Base-by-base conservation (phyloP, 2,797 vertebrate species). In the Myiotriccus ornatus region DNA sequence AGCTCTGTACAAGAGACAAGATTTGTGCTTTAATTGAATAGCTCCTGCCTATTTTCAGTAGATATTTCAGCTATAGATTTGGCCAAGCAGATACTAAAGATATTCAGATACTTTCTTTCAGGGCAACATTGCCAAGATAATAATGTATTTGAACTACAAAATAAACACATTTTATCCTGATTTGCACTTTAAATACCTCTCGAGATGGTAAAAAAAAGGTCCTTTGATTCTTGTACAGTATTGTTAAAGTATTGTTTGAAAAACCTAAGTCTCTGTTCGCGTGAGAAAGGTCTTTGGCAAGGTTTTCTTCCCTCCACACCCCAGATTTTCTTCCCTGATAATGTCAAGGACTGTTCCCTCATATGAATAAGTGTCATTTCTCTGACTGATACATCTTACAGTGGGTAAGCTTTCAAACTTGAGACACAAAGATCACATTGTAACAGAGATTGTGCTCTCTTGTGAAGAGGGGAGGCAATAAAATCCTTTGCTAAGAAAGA, bases 401-500 rank as follows among this genome's bases (percentile, higher is more conserved):
- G 34, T 3, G 27, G 13, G 49, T 30, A 46, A 69, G 35, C 47
- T 81, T 65, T 55, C 24, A 92, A 92, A 90, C 14, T 18, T 13
- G 56, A 27, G 47, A 55, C 35, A 91, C 18, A 1, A 64, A 79
- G 53, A 75, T 28, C 0, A 0, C 0, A 0, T n/a, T 52, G 12
- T 5, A 74, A 65, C 30, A 87, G 62, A 63, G 32, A 27, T 10
- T 41, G 37, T 35, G 34, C 52, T 94, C 56, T 55, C 69, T 10
- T 49, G 34, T 43, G 53, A 93, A 84, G 71, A 79, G 10, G 44
- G 53, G 17, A 91, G 80, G 91, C 52, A 94, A 92, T 57, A 81
- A 94, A 95, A 91, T 50, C 57, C 41, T 71, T 49, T 53, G 24
- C 91, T 92, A 84, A 52, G 63, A 85, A 93, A 92, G 53, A 92